Conservation (phyloP, 2,888 invertebrate species). For the Camptogramma bilineatum region DNA sequence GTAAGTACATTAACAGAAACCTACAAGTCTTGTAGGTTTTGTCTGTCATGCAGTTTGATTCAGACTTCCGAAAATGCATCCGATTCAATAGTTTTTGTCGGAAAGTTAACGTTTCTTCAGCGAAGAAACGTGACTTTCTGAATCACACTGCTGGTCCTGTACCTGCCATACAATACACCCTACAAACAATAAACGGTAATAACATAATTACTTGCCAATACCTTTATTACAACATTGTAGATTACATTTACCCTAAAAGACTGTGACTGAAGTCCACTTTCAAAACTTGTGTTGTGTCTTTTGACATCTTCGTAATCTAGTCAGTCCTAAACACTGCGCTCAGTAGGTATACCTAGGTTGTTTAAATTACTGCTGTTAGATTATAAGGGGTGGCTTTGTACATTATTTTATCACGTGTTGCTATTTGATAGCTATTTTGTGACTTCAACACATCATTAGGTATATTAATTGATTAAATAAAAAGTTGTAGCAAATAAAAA, state of each 20-base stretch:
- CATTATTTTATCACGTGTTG: slow-evolving; percentile 14
- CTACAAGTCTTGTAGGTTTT: no score
- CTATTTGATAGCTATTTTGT: slow-evolving; percentile 29
- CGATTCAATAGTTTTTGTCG: no score
- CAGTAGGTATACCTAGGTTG: slow-evolving; percentile 4
- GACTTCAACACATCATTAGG: slow-evolving; percentile 24
- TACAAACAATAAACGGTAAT: no score
- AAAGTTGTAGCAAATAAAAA: background rate
- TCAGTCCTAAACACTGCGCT: slow-evolving; percentile 8
- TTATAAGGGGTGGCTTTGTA: background rate
- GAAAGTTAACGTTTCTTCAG: no score
- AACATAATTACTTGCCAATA: background rate
- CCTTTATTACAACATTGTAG: slow-evolving; percentile 43
- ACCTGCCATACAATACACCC: no score
- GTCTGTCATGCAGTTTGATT: no score
- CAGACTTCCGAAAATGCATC: no score
- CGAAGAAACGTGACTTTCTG: no score
- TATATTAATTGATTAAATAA: background rate
- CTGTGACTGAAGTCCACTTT: slow-evolving; percentile 71
- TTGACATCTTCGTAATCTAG: slow-evolving; percentile 45
- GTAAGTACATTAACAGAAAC: no score
- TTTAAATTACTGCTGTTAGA: background rate
- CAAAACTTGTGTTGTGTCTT: slow-evolving; percentile 60
- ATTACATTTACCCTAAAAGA: slow-evolving; percentile 65
- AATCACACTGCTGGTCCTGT: no score